These are phyloP conservation scores for Probosciger aterrimus DNA, from an alignment of 2,113 vertebrate species.

Conservation along the genomic window DNA sequence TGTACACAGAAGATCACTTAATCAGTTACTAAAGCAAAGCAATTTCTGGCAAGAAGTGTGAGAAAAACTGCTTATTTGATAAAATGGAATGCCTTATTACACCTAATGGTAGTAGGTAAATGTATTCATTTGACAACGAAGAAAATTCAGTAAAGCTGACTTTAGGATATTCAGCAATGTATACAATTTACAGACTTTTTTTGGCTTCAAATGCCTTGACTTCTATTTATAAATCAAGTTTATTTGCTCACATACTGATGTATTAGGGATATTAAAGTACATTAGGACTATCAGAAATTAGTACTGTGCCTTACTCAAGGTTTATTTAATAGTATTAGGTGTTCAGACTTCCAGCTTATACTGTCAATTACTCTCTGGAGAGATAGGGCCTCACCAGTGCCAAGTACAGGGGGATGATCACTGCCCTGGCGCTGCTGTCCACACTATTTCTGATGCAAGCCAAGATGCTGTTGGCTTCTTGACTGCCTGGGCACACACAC, in stretches of 20 bases:
- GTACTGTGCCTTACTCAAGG: not conserved
- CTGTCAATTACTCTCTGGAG: not conserved
- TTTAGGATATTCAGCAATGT: not conserved
- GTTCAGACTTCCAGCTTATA: not conserved
- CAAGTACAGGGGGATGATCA: rapidly evolving
- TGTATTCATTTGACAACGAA: not conserved
- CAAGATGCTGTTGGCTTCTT: not conserved
- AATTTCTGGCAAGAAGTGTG: not conserved
- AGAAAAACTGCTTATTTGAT: not conserved
- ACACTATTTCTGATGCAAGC: rapidly evolving
- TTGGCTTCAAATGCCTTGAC: not conserved
- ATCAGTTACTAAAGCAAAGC: not conserved
- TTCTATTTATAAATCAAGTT: not conserved
- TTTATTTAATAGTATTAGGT: not conserved
- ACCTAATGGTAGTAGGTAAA: not conserved
- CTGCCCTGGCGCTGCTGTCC: not conserved
- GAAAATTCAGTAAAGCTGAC: not conserved
- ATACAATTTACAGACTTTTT: not conserved
- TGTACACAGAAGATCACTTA: not conserved
- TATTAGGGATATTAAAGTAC: not conserved
- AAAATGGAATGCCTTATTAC: not conserved
- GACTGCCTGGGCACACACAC: too few relatives aligned
- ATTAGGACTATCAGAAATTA: not conserved
- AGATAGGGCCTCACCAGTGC: not conserved
- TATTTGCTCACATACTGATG: not conserved